phyloP scores from a whole-genome alignment of 2,888 invertebrate genomes.

The Clistopyga incitator region DNA sequence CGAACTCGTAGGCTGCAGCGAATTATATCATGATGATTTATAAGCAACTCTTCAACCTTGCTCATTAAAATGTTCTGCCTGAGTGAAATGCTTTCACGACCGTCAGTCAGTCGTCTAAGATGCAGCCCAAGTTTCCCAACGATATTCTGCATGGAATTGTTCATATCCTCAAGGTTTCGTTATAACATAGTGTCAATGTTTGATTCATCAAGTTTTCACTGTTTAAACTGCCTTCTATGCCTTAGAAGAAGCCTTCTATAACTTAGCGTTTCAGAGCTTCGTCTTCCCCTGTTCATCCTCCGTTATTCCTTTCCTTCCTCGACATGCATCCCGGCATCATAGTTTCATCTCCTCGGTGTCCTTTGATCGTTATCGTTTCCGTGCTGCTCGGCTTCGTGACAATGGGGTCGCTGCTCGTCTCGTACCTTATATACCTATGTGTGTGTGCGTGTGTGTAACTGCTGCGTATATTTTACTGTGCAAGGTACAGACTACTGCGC shows the following conservation, averaged over 20 bases:
- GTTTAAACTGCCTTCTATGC: conserved; percentile 25
- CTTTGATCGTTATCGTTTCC: conserved; percentile 58
- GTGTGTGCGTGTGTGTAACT: not conserved
- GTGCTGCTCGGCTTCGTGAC: conserved; percentile 35
- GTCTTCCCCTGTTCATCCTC: not conserved
- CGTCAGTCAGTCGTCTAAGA: not conserved
- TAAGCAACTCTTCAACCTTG: not conserved
- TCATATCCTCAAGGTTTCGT: not conserved
- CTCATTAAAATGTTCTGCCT: conserved; percentile 7
- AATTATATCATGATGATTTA: not conserved
- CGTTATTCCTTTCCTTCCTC: conserved; percentile 24
- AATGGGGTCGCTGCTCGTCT: conserved; percentile 45
- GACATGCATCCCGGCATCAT: not conserved
- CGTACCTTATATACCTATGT: conserved; percentile 1
- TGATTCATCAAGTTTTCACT: conserved; percentile 25
- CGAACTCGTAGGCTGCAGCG: not conserved
- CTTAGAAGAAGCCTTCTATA: not conserved
- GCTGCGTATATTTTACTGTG: not conserved
- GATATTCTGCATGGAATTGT: not conserved
- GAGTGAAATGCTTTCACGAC: conserved; percentile 9
- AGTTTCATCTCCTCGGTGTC: conserved; percentile 14
- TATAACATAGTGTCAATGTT: conserved; percentile 5
- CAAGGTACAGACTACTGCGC: conserved; percentile 5
- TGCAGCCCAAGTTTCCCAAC: not conserved
- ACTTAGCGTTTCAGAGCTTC: conserved; percentile 19